Evolutionary conservation across 2,888 invertebrate species (phyloP), one percentile per base, ranked within the genome.

Genomic region (Chrysotoxum bicinctum): DNA sequence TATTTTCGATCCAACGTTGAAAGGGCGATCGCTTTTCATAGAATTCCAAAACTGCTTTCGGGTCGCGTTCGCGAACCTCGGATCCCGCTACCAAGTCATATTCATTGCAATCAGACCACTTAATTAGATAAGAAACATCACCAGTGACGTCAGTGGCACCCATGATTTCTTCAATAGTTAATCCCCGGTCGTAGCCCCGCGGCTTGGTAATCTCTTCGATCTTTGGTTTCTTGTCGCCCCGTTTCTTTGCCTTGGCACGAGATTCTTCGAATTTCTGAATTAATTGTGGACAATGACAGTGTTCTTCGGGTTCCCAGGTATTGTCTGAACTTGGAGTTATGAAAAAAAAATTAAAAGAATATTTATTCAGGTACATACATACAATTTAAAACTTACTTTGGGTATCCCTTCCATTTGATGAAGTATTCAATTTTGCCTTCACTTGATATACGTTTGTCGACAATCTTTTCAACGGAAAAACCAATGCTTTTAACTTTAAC

Each of bases 281-380:
- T 23, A 97, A 92, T 87, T 96, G 96, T 0, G 98, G 98, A 90
- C 98, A 98, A 88, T 98, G 97, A 5, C 98, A 93, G 89, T 98
- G 97, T 88, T 97, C 97, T 89, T 97, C 97, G 0, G 98, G 98
- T 89, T 98, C 98, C 98, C 98, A 98, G 0, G 98, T 98, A 89
- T 98, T 98, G 88, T 98, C 98, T 8, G 95, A 95, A 90, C 94
- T 93, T 88, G n/a, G 91, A 91, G 50, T 19, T 26, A 37, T 14
- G 37, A 30, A 23, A 1, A 30, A 23, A 1, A n/a, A 23, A 37
- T 56, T n/a, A 26, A 8, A 54, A 32, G 2, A 54, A 6, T 21
- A 9, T 32, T n/a, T n/a, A n/a, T n/a, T n/a, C n/a, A n/a, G n/a
- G n/a, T n/a, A n/a, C n/a, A n/a, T n/a, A n/a, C n/a, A 50, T 45